Conservation (phyloP, 2,888 invertebrate species). For the Nineta flava region DNA sequence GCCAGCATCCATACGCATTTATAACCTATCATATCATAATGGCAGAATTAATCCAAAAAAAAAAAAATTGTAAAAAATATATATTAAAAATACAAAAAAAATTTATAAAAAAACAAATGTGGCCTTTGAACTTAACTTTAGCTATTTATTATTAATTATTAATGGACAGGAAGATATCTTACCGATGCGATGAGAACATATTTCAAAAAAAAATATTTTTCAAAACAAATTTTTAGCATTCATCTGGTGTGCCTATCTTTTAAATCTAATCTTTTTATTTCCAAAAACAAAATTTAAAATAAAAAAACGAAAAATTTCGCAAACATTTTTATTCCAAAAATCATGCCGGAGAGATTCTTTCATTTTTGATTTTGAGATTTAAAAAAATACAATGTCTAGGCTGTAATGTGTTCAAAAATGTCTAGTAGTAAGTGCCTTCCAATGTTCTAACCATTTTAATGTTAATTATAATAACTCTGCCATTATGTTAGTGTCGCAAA, state of each 20-base stretch:
- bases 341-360: too few relatives aligned
- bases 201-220: neutral
- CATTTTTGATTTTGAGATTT: too few relatives aligned
- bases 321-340: too few relatives aligned
- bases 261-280: neutral
- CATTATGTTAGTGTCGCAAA: constrained; percentile 19
- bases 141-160: neutral
- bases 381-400: constrained; percentile 33
- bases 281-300: too few relatives aligned
- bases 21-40: neutral
- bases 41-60: neutral
- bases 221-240: neutral
- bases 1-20: too few relatives aligned
- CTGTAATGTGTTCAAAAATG: constrained; percentile 58
- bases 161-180: constrained; percentile 15
- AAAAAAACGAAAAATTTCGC: constrained; percentile 12
- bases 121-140: constrained; percentile 17
- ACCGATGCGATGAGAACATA: neutral
- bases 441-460: constrained; percentile 45
- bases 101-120: constrained; percentile 13
- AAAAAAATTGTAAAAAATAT: constrained; percentile 26
- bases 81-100: constrained; percentile 9
- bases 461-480: constrained; percentile 22
- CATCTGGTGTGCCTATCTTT: constrained; percentile 1
- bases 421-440: constrained; percentile 72